These are phyloP conservation scores for Aleiodes testaceus DNA, from an alignment of 2,888 invertebrate species.

Conservation along the genomic window DNA sequence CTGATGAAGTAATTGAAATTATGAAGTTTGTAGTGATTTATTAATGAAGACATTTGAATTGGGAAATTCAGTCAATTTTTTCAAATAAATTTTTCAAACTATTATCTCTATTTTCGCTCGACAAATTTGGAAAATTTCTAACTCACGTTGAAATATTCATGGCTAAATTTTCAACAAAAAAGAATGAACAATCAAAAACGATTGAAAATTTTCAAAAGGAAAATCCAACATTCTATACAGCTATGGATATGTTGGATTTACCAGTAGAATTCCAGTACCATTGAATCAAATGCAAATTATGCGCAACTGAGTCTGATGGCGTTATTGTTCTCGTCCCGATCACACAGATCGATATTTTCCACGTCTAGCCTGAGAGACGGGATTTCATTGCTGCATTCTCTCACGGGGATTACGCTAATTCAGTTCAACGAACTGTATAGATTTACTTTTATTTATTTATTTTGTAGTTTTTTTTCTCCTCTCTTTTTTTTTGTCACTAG, in stretches of 20 bases:
- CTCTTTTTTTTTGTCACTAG: conserved; percentile 1
- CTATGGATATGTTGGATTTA: conserved; percentile 1
- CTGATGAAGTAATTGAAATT: too few relatives aligned
- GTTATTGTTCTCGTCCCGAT: conserved; percentile 40
- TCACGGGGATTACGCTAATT: conserved; percentile 46
- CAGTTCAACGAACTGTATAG: conserved; percentile 35
- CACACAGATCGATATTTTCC: conserved; percentile 41
- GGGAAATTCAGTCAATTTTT: too few relatives aligned
- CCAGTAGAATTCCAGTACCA: conserved; percentile 15
- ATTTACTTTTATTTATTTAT: conserved; percentile 24
- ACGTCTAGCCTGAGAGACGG: conserved; percentile 34
- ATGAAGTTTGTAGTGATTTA: too few relatives aligned
- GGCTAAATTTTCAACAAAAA: background rate
- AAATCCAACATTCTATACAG: background rate
- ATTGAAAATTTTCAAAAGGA: conserved; percentile 1
- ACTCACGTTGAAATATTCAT: too few relatives aligned
- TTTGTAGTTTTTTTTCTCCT: background rate
- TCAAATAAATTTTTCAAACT: too few relatives aligned
- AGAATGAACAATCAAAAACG: background rate
- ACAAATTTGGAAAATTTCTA: too few relatives aligned
- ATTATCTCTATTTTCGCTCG: too few relatives aligned
- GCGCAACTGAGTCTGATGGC: conserved; percentile 39
- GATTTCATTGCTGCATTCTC: conserved; percentile 43
- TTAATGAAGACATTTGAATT: too few relatives aligned
- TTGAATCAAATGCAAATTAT: conserved; percentile 38